Conservation (phyloP, 2,113 vertebrate genomes). For the Pyxicephalus adspersus region DNA sequence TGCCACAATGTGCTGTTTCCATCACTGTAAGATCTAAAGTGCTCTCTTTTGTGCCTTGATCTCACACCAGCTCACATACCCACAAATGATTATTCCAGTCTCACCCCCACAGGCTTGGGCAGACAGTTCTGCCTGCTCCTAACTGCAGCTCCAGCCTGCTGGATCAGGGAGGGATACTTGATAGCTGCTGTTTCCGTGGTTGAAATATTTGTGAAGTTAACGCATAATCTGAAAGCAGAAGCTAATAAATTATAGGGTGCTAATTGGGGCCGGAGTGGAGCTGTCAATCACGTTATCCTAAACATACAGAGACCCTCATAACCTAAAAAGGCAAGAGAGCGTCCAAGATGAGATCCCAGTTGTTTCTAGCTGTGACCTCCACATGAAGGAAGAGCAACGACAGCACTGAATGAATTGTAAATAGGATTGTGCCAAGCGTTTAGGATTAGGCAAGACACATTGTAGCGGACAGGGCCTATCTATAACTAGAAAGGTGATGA, state of each 20-base stretch:
- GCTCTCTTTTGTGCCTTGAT: conserved; percentile 42
- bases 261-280: conserved; percentile 83
- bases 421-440: conserved; percentile 11
- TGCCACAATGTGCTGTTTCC: conserved; percentile 47
- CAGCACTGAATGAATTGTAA: conserved; percentile 34
- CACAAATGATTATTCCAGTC: conserved; percentile 73
- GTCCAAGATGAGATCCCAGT: conserved; percentile 74
- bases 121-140: conserved; percentile 68
- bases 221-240: conserved; percentile 86
- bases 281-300: conserved; percentile 79
- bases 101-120: conserved; percentile 71
- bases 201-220: conserved; percentile 88
- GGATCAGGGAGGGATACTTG: conserved; percentile 77
- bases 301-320: conserved; percentile 80
- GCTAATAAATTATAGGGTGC: conserved; percentile 86
- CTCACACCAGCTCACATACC: conserved; percentile 57
- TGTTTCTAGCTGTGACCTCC: conserved; percentile 76
- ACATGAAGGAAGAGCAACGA: conserved; percentile 61
- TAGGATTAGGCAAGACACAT: conserved; percentile 12
- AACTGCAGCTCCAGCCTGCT: conserved; percentile 68
- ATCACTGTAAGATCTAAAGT: conserved; percentile 38
- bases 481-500: background rate
- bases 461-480: background rate
- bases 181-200: conserved; percentile 81
- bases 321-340: conserved; percentile 84